Conservation (phyloP, 2,797 vertebrate species). For the Sebastes vulpes region DNA sequence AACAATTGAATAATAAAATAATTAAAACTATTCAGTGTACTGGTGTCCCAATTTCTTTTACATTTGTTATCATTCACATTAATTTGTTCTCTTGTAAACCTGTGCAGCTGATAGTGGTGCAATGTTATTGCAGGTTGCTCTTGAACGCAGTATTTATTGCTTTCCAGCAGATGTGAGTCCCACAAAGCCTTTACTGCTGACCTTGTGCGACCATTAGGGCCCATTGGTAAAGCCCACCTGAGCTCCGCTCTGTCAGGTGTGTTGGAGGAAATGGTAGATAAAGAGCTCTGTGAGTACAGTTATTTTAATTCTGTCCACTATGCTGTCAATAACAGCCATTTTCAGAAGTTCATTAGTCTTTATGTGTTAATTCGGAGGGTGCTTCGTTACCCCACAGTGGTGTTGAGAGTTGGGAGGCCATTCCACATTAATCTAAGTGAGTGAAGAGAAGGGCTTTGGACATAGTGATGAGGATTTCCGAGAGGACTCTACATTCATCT, state of each 20-base stretch:
- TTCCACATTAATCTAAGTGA: background rate
- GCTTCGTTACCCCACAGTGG: background rate
- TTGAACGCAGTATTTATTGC: background rate
- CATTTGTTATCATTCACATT: background rate
- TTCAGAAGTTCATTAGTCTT: background rate
- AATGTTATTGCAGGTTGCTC: background rate
- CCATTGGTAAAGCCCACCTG: background rate
- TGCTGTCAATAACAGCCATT: background rate
- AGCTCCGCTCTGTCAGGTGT: background rate
- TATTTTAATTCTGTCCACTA: background rate
- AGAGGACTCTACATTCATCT: background rate
- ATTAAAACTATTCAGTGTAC: background rate
- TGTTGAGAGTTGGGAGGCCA: background rate
- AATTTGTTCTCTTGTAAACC: background rate
- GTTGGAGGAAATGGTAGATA: background rate
- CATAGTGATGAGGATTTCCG: background rate
- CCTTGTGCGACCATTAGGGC: background rate
- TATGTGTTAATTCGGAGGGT: background rate
- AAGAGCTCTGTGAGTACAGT: background rate
- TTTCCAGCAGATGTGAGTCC: background rate
- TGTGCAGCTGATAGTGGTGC: background rate
- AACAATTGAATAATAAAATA: background rate
- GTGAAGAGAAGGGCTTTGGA: background rate
- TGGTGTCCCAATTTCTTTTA: background rate
- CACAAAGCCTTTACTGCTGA: background rate